Percentiles rank a stretch among this genome's conserved stretches.
These are phyloP conservation scores for Tyto alba DNA, from an alignment of 2,113 vertebrate species.

Conservation along the genomic window DNA sequence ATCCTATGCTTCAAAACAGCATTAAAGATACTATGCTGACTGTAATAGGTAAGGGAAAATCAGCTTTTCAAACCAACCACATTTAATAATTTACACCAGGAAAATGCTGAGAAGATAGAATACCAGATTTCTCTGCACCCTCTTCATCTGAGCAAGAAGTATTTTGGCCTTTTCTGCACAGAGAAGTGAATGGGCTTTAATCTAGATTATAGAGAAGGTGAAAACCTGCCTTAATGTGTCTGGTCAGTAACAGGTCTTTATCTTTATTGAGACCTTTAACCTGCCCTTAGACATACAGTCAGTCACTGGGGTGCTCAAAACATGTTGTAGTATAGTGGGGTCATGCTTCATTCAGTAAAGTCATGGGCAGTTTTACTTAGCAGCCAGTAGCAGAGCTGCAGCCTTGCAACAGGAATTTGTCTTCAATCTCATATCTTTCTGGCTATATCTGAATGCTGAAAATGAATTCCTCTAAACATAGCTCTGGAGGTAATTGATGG, in stretches of 20 bases:
- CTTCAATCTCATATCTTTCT: not conserved
- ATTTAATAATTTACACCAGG: not conserved
- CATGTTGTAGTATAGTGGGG: rapidly evolving
- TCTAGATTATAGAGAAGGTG: not conserved
- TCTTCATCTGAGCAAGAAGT: not conserved
- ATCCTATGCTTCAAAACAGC: not conserved
- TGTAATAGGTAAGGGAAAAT: not conserved
- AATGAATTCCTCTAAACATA: not conserved
- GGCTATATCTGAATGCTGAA: not conserved
- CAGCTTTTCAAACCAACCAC: not conserved
- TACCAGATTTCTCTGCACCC: not conserved
- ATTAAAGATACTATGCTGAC: not conserved
- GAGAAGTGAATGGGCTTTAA: not conserved
- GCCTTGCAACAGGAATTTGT: not conserved
- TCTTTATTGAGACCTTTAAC: not conserved
- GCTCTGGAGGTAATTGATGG: not conserved
- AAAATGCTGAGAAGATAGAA: not conserved
- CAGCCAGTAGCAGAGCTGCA: not conserved
- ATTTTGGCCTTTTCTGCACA: not conserved
- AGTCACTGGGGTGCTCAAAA: not conserved
- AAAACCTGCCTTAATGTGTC: not conserved
- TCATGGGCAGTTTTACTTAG: not conserved
- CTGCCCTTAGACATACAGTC: not conserved
- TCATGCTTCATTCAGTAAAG: not conserved
- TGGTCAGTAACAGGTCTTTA: not conserved